Conservation (phyloP, 2,113 vertebrate genomes). For the Onychostoma macrolepis region DNA sequence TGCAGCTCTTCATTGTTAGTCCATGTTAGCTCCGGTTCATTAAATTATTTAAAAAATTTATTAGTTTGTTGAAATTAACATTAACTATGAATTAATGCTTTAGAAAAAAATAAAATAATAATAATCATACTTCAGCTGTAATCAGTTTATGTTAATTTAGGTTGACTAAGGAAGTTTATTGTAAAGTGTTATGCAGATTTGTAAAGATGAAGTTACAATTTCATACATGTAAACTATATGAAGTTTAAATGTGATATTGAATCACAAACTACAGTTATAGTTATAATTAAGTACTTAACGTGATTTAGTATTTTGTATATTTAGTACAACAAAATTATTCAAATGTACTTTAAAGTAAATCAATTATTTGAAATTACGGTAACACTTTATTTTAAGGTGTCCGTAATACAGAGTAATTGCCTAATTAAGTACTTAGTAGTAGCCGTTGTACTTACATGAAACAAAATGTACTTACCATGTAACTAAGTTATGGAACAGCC, state of each 20-base stretch:
- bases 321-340: not conserved
- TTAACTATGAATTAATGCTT: not conserved
- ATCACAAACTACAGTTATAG: too few species aligned
- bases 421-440: too few species aligned
- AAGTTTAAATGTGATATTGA: not conserved
- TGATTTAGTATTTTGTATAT: not conserved
- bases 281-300: not conserved
- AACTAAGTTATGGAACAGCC: too few species aligned
- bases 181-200: not conserved
- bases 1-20: not conserved
- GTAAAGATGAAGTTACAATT: not conserved
- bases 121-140: too few species aligned
- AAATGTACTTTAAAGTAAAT: not conserved
- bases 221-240: too few species aligned
- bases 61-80: not conserved
- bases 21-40: not conserved
- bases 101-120: too few species aligned
- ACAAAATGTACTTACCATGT: too few species aligned
- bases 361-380: too few species aligned
- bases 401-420: too few species aligned
- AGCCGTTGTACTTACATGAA: too few species aligned
- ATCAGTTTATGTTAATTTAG: not conserved
- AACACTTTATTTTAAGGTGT: too few species aligned
- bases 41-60: not conserved
- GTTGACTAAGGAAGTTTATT: not conserved